Base-by-base conservation (phyloP, 2,113 vertebrate genomes). In the Narcine bancroftii region DNA sequence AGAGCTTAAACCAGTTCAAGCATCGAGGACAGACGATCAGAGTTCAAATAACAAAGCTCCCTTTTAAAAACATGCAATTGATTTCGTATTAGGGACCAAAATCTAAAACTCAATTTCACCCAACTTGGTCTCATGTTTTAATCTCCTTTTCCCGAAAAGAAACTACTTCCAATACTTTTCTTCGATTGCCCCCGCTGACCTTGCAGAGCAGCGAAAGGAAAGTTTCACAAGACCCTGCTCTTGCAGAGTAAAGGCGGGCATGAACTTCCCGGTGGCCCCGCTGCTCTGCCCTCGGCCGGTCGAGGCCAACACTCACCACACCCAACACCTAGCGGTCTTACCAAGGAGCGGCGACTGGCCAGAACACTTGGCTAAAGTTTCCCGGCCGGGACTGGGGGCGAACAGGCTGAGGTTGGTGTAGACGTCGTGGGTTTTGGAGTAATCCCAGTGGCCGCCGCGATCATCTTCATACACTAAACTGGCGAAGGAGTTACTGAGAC, bases 351-450 rank as follows among this genome's bases (percentile, higher is more conserved):
- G 94, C 1, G 95, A 95, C 10, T n/a, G 93, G 0, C 42, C 85
- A 0, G 94, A 93, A 92, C 96, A 96, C 92, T 92, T 93, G 0
- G 66, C 94, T 93, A 93, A 83, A 0, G 92, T 0, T 11, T 94
- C 93, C n/a, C 93, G 92, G 0, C 0, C 6, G 3, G 92, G 66
- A 6, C 92, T 93, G 0, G 0, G 94, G 19, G 75, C 77, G 1
- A 95, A 94, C 73, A 94, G 19, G 92, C 94, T 96, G 85, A 96
- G 95, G 93, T 96, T 96, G 0, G 94, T 94, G 45, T 96, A 96
- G 6, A 96, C 95, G 53, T 96, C 95, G 0, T 94, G 94, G 0
- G 93, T 93, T 92, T 92, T 94, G 1, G 95, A 94, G 93, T 95
- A 96, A 92, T 96, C 96, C 94, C 93, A 92, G 36, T 66, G 21